Evolutionary conservation across 2,113 vertebrate genomes (phyloP).

Genomic region (Dendropsophus ebraccatus): DNA sequence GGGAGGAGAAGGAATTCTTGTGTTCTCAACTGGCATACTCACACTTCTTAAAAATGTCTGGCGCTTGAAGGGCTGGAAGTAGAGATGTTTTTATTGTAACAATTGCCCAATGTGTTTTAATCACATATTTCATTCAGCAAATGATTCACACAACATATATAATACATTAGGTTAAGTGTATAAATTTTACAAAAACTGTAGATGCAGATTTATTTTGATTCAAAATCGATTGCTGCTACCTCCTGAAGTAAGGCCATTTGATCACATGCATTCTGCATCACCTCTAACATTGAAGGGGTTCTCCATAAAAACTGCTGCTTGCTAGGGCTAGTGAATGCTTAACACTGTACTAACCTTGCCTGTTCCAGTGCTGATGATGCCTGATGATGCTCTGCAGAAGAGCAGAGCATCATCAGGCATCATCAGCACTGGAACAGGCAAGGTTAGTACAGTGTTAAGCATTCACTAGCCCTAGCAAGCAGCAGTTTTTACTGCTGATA

Average conservation of each 20-base stretch:
- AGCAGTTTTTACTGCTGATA: too few species aligned
- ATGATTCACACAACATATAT: neutral
- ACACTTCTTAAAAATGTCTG: conserved; percentile 89
- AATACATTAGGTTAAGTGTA: neutral
- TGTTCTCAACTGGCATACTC: conserved; percentile 91
- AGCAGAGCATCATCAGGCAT: too few species aligned
- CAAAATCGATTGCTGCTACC: neutral
- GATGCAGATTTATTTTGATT: neutral
- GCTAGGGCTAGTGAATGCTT: too few species aligned
- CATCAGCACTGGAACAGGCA: too few species aligned
- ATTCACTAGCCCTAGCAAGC: too few species aligned
- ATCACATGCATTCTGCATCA: neutral
- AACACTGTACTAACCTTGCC: too few species aligned
- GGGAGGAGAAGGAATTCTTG: conserved; percentile 79
- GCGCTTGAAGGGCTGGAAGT: conserved; percentile 79
- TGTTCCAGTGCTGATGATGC: too few species aligned
- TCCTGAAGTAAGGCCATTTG: neutral
- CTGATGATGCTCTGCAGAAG: too few species aligned
- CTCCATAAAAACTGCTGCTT: too few species aligned
- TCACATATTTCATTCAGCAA: neutral
- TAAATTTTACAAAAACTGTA: too few species aligned
- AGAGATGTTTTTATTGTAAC: neutral
- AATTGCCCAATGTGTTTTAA: neutral
- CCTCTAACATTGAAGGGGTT: neutral
- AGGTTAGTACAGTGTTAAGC: too few species aligned